Evolutionary conservation across 2,888 invertebrate species (phyloP), one percentile per base, ranked within the genome.

Genomic region (Dasypogon diadema): DNA sequence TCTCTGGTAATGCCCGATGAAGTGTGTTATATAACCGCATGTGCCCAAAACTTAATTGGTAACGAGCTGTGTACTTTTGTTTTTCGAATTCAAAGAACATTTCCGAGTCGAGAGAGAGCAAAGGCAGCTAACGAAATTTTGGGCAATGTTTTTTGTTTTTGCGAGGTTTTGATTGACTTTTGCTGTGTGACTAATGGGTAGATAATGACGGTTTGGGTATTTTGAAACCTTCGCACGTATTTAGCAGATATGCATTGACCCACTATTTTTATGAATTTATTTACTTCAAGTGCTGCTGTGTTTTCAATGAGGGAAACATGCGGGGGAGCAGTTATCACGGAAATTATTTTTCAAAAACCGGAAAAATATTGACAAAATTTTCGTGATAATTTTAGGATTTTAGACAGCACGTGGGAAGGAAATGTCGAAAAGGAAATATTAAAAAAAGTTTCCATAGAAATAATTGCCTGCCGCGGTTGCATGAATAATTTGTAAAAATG

Each of bases 211-310:
- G n/a, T 60, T 60, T 60, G 60, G 60, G 60, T 34, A 60, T 60
- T 60, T 60, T 60, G 37, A 60, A 60, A 60, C 60, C 60, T 60
- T 60, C 60, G 60, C 60, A 60, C 60, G 60, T 60, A 60, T 60
- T 34, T 37, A 10, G 21, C 37, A 60, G 21, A 60, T 60, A 60
- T 60, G 37, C 60, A 60, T 60, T 60, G 60, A 60, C 60, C 60
- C 60, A 60, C 60, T 60, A 60, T 60, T 60, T 60, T 60, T 60
- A 60, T 60, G 60, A 60, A 10, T 60, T 60, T 21, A 37, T 60
- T 60, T 60, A 37, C n/a, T 42, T 42, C n/a, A 12, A 42, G n/a
- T 12, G 42, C n/a, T 42, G 42, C n/a, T 42, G 8, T 42, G 8
- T 42, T 42, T 42, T 42, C n/a, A 12, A 2, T 2, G 42, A 42